Evolutionary conservation across 37 sponge, comb jelly and placozoan species (phyloP).

Genomic region (Chondrosia reniformis): DNA sequence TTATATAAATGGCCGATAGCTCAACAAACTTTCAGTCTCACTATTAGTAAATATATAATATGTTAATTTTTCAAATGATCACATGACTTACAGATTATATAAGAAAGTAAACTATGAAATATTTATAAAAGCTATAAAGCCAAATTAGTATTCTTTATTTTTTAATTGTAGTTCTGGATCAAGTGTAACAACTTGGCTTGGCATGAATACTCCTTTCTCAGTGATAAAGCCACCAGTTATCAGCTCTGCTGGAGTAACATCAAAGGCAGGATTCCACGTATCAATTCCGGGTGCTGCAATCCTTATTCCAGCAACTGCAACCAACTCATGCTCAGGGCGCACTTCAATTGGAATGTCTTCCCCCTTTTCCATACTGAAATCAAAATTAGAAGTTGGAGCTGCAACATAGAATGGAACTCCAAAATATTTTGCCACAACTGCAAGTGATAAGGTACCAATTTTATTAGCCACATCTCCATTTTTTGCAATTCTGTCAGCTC

Average conservation of each 20-base stretch:
- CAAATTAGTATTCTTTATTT: too few species aligned
- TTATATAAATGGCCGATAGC: too few species aligned
- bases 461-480: slow-evolving; percentile 90
- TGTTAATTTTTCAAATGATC: too few species aligned
- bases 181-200: slow-evolving; percentile 18
- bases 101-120: too few species aligned
- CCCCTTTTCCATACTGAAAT: slow-evolving; percentile 37
- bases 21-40: too few species aligned
- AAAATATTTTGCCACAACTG: slow-evolving; percentile 62
- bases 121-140: too few species aligned
- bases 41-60: too few species aligned
- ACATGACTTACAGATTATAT: too few species aligned
- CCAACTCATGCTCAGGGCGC: slow-evolving; percentile 60
- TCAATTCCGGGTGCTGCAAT: slow-evolving; percentile 68
- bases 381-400: slow-evolving; percentile 60
- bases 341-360: slow-evolving; percentile 69
- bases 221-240: slow-evolving; percentile 79
- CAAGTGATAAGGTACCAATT: slow-evolving; percentile 80
- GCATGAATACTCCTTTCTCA: slow-evolving; percentile 59
- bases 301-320: slow-evolving; percentile 39
- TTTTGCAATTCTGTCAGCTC: slow-evolving; percentile 68
- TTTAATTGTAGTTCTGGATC: slow-evolving; percentile 16
- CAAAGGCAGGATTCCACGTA: slow-evolving; percentile 86
- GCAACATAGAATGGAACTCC: slow-evolving; percentile 70
- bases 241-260: slow-evolving; percentile 76